Evolutionary conservation across 2,888 invertebrate genomes (phyloP), one percentile per base, ranked within the genome.

Genomic region (Malthinus seriepunctatus): DNA sequence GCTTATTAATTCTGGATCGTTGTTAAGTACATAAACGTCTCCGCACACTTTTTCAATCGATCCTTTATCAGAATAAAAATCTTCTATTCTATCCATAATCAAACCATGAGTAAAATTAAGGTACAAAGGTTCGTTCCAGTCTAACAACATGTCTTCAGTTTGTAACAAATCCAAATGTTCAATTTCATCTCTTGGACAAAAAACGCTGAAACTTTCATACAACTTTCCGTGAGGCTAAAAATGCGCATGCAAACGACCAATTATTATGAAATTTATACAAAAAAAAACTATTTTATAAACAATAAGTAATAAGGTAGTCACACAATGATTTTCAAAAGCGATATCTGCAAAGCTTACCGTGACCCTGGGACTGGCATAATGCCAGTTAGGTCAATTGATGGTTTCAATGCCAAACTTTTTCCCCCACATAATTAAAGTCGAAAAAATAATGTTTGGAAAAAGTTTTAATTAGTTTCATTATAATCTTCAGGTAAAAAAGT

Each of bases 191-290:
- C 88, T 86, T 50, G 93, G 92, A 79, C 91, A 92, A 81, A 93
- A 93, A 63, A 91, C 89, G 66, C 90, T 89, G 77, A 93, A 89
- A 76, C 91, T 91, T 78, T 91, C 92, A 83, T 91, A 90, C 68
- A 89, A 82, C 73, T 85, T 84, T 72, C 88, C 87, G 80, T 91
- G 88, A 58, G 91, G 91, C 91, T 92, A 80, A 46, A 84, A 83
- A 42, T 12, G 48, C 48, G 42, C 23, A 42, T 42, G 39, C 39
- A 53, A 46, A 38, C 14, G 10, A 46, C 23, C 42, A 51, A 39
- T 38, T 44, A 32, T 44, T 32, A 32, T 33, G 45, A 45, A 8
- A 56, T 31, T 49, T 45, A 51, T n/a, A 46, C 5, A 23, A 47
- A 47, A 32, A 46, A 51, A 31, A 38, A 51, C 46, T 50, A 55